Percentiles rank a stretch among this genome's conserved stretches.
Evolutionary conservation across 2,113 vertebrate genomes (phyloP).

Genomic region (Tetrax tetrax): DNA sequence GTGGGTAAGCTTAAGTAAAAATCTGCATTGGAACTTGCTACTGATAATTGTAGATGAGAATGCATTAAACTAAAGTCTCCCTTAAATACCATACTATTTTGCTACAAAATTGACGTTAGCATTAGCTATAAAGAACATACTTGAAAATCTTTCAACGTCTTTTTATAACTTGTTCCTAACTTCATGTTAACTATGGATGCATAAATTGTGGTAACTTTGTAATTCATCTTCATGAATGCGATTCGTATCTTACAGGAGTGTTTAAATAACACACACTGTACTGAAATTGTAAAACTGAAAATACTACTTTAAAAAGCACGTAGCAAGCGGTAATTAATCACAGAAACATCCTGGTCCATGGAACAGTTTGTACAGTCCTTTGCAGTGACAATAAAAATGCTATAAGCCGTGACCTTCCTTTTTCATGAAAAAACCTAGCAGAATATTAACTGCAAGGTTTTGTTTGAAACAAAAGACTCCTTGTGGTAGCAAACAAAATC

Average conservation of each 20-base stretch:
- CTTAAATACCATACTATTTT: not conserved
- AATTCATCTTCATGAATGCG: not conserved
- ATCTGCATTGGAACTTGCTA: not conserved
- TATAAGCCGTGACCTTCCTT: conserved; percentile 64
- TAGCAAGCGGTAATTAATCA: conserved; percentile 16
- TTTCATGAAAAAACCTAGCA: conserved; percentile 62
- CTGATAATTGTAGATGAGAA: not conserved
- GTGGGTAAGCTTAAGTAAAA: conserved; percentile 55
- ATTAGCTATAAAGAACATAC: not conserved
- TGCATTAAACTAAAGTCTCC: not conserved
- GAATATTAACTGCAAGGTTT: conserved; percentile 70
- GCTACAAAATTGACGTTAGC: not conserved
- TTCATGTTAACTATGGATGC: not conserved
- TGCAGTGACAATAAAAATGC: conserved; percentile 64
- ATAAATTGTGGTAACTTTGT: not conserved
- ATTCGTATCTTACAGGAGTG: not conserved
- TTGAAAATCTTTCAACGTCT: not conserved
- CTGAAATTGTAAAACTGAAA: not conserved
- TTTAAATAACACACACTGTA: not conserved
- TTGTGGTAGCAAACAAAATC: conserved; percentile 68
- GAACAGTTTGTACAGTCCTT: conserved; percentile 69
- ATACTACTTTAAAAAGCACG: not conserved
- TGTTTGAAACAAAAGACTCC: conserved; percentile 69
- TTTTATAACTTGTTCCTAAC: not conserved
- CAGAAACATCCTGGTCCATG: conserved; percentile 42